These are phyloP conservation scores for Chalcis sispes DNA, from an alignment of 2,888 invertebrate species.

Conservation along the genomic window DNA sequence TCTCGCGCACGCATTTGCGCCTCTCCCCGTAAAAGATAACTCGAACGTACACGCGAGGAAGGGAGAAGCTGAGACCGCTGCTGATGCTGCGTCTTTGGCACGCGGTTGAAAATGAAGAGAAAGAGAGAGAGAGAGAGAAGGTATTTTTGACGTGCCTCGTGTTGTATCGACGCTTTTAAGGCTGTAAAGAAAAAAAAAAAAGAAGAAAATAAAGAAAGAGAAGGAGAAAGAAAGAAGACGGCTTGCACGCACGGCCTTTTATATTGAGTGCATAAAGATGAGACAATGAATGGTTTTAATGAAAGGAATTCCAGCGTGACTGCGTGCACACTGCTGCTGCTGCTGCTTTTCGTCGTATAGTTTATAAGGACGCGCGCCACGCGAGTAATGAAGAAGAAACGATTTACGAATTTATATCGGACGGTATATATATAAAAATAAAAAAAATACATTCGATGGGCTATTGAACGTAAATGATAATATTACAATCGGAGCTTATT, in stretches of 20 bases:
- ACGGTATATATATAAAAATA: too few relatives aligned
- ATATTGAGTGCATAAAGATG: conserved; percentile 41
- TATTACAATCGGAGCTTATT: too few relatives aligned
- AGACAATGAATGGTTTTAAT: conserved; percentile 47
- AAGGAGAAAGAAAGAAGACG: too few relatives aligned
- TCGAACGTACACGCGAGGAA: not conserved
- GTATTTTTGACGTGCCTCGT: conserved; percentile 24
- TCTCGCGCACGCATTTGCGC: not conserved
- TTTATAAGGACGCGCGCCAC: not conserved
- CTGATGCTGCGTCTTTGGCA: too few relatives aligned
- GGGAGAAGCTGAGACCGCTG: too few relatives aligned
- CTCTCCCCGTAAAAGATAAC: too few relatives aligned
- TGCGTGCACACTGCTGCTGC: not conserved
- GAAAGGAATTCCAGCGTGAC: conserved; percentile 45
- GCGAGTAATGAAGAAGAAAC: not conserved
- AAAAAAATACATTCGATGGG: not conserved
- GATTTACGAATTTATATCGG: conserved; percentile 8
- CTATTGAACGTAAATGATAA: not conserved
- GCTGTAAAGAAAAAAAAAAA: not conserved
- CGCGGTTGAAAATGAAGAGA: conserved; percentile 26
- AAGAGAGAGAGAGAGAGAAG: too few relatives aligned
- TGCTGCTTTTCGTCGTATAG: too few relatives aligned
- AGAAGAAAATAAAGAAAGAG: not conserved
- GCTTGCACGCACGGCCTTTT: conserved; percentile 2
- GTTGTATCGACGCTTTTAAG: conserved; percentile 24